Evolutionary conservation across 2,888 invertebrate species (phyloP).

Genomic region (Cecidostiba fungosa): DNA sequence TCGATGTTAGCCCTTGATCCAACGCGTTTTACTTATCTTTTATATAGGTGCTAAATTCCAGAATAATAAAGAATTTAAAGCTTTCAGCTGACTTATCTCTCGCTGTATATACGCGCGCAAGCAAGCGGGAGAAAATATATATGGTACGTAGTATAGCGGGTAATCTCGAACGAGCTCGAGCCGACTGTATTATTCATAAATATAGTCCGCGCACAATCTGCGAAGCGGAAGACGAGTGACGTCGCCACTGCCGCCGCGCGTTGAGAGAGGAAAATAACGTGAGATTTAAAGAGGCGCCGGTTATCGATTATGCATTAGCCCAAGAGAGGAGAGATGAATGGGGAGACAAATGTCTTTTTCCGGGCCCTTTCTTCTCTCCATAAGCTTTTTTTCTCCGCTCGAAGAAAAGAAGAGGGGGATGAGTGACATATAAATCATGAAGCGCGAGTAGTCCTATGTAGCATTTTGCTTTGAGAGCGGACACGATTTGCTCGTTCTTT

Average conservation of each 20-base stretch:
- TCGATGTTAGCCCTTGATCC: background rate
- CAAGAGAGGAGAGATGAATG: conserved; percentile 53
- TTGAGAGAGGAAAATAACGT: conserved; percentile 38
- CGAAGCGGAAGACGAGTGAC: background rate
- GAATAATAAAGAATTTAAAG: conserved; percentile 1
- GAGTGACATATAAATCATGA: conserved; percentile 56
- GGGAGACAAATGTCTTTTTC: conserved; percentile 64
- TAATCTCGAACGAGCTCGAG: background rate
- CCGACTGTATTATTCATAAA: conserved; percentile 44
- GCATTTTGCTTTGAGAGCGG: conserved; percentile 23
- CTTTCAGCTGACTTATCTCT: conserved; percentile 4
- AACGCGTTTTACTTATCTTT: background rate
- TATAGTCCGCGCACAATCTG: conserved; percentile 13
- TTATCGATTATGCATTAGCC: conserved; percentile 63
- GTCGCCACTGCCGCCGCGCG: background rate
- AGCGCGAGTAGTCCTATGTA: conserved; percentile 31
- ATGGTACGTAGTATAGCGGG: background rate
- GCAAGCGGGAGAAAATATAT: background rate
- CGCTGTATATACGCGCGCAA: background rate
- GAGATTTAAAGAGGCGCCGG: conserved; percentile 53
- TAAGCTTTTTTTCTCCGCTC: conserved; percentile 29
- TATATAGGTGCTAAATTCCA: background rate
- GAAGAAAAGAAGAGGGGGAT: background rate
- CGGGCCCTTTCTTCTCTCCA: conserved; percentile 43
- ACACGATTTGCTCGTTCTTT: conserved; percentile 35